phyloP scores from a whole-genome alignment of 2,113 vertebrate species.

The Pseudorectes ferrugineus region DNA sequence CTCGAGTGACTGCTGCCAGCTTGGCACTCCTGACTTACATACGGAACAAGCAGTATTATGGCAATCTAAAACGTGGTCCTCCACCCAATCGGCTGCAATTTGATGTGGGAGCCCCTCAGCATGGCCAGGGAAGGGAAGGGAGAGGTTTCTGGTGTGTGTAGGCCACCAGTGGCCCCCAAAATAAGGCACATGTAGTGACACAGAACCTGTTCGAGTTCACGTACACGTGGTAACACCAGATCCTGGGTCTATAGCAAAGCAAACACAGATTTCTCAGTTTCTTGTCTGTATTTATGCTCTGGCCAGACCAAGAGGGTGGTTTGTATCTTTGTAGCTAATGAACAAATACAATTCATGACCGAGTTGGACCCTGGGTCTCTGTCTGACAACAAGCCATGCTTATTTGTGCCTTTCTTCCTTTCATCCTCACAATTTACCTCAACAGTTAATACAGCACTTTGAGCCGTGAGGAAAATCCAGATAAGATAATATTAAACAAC shows the following conservation, averaged over 20 bases:
- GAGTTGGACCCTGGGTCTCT: background rate
- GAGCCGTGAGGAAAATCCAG: background rate
- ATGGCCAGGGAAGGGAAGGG: background rate
- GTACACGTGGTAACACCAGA: background rate
- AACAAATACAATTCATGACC: background rate
- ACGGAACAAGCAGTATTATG: background rate
- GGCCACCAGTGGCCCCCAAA: background rate
- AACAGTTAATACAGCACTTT: background rate
- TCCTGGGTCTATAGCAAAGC: background rate
- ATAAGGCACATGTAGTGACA: fast-evolving
- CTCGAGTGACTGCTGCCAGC: constrained; percentile 8
- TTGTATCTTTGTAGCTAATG: background rate
- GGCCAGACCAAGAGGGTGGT: background rate
- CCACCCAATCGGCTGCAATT: background rate
- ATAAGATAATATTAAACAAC: background rate
- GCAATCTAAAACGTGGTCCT: background rate
- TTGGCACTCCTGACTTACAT: background rate
- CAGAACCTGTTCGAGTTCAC: background rate
- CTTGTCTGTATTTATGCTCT: background rate
- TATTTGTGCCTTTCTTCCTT: background rate
- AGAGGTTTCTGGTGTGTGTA: background rate
- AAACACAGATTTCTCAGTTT: background rate
- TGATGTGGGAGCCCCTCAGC: background rate
- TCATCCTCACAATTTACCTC: background rate
- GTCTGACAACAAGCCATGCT: background rate